Evolutionary conservation across 2,888 invertebrate genomes (phyloP).

Genomic region (Kryphioiulus occultus): DNA sequence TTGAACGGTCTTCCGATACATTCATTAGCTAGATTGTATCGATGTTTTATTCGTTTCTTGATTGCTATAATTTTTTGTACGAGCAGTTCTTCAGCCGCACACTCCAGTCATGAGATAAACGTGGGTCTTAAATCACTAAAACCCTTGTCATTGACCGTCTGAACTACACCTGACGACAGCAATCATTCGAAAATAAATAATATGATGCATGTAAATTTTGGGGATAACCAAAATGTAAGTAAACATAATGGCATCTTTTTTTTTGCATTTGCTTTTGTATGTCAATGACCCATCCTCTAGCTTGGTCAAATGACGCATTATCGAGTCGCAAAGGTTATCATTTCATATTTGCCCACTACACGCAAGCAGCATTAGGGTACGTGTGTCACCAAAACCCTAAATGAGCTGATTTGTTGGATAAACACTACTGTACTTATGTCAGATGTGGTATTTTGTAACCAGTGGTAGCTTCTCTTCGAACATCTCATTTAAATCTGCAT

Average conservation of each 20-base stretch:
- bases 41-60: not conserved
- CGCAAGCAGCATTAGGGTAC: not conserved
- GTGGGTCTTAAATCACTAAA: not conserved
- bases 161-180: not conserved
- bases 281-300: not conserved
- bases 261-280: not conserved
- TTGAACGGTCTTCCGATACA: not conserved
- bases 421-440: too few relatives aligned
- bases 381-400: not conserved
- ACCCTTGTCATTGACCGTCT: not conserved
- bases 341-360: not conserved
- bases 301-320: not conserved
- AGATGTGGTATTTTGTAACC: not conserved
- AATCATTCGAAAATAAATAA: not conserved
- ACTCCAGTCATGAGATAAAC: not conserved
- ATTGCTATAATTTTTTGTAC: not conserved
- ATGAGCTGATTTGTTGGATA: not conserved
- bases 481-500: not conserved
- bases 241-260: not conserved
- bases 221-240: not conserved
- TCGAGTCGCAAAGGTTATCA: not conserved
- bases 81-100: not conserved
- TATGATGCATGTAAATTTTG: not conserved
- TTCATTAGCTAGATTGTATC: slow-evolving; percentile 19
- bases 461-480: not conserved